Evolutionary conservation across 2,888 invertebrate genomes (phyloP).

Genomic region (Melangyna quadrimaculata): DNA sequence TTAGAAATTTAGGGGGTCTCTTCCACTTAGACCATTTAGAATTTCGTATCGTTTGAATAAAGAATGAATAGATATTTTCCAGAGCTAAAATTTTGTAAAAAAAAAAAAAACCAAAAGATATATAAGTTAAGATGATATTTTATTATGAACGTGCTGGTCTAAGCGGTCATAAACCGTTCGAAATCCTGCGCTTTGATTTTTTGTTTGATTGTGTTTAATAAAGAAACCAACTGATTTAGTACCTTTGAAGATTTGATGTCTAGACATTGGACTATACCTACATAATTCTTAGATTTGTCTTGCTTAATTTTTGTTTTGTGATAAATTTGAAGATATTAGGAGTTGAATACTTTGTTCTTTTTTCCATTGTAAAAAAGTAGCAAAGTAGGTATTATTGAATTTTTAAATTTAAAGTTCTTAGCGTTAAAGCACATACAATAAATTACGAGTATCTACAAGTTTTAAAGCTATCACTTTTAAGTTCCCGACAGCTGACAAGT

Average conservation of each 20-base stretch:
- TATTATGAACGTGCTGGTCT: background rate
- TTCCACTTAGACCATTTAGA: slow-evolving; percentile 8
- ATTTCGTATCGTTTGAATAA: background rate
- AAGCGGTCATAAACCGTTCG: slow-evolving; percentile 32
- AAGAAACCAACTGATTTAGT: slow-evolving; percentile 55
- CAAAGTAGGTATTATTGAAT: too few relatives aligned
- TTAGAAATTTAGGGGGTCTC: slow-evolving; percentile 30
- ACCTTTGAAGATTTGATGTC: slow-evolving; percentile 45
- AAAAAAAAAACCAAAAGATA: slow-evolving; percentile 12
- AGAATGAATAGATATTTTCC: slow-evolving; percentile 17
- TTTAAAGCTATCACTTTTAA: too few relatives aligned
- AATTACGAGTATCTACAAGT: too few relatives aligned
- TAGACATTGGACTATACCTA: slow-evolving; percentile 46
- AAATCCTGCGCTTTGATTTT: slow-evolving; percentile 40
- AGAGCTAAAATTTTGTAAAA: background rate
- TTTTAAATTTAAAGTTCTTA: too few relatives aligned
- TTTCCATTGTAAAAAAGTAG: too few relatives aligned
- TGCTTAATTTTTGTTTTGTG: slow-evolving; percentile 24
- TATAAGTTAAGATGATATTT: slow-evolving; percentile 44
- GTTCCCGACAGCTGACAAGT: too few relatives aligned
- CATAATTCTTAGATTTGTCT: slow-evolving; percentile 27
- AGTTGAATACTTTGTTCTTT: too few relatives aligned
- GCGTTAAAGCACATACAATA: too few relatives aligned
- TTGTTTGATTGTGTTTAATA: background rate
- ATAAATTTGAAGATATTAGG: slow-evolving; percentile 55